Conservation (phyloP, 2,888 invertebrate species). For the Netelia fuscicornis region DNA sequence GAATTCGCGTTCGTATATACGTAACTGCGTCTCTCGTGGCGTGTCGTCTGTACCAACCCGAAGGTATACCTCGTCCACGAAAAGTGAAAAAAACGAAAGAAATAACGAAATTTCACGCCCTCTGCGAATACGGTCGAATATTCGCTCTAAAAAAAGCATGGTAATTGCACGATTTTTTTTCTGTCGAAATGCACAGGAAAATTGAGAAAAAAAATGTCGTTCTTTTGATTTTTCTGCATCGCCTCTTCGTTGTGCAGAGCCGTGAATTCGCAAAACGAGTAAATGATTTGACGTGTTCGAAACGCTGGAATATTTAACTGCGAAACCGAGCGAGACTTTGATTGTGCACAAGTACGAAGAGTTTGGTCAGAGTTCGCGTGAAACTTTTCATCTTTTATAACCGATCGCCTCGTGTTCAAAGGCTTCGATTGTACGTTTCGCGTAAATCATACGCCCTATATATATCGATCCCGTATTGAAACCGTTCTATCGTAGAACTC, state of each 20-base stretch:
- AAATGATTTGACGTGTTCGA: neutral
- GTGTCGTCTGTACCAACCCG: slow-evolving; percentile 6
- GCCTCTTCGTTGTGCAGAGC: neutral
- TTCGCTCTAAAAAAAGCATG: no score
- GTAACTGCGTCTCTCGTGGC: slow-evolving; percentile 17
- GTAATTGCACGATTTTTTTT: no score
- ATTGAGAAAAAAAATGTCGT: no score
- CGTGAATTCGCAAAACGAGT: neutral
- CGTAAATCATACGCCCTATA: slow-evolving; percentile 14
- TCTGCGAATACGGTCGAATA: neutral
- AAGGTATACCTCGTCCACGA: neutral
- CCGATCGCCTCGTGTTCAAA: neutral
- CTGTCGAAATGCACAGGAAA: no score
- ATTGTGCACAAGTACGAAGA: neutral
- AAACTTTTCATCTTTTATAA: neutral
- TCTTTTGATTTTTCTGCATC: no score
- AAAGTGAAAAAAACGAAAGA: neutral
- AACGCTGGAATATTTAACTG: slow-evolving; percentile 3
- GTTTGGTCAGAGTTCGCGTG: neutral
- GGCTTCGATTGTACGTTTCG: slow-evolving; percentile 7
- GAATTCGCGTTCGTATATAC: slow-evolving; percentile 13
- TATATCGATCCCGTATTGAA: slow-evolving; percentile 9
- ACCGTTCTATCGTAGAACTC: neutral
- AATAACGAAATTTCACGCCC: neutral
- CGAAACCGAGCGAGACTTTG: neutral